Base-by-base conservation (phyloP, 2,797 vertebrate genomes). In the Phrynocephalus forsythii region DNA sequence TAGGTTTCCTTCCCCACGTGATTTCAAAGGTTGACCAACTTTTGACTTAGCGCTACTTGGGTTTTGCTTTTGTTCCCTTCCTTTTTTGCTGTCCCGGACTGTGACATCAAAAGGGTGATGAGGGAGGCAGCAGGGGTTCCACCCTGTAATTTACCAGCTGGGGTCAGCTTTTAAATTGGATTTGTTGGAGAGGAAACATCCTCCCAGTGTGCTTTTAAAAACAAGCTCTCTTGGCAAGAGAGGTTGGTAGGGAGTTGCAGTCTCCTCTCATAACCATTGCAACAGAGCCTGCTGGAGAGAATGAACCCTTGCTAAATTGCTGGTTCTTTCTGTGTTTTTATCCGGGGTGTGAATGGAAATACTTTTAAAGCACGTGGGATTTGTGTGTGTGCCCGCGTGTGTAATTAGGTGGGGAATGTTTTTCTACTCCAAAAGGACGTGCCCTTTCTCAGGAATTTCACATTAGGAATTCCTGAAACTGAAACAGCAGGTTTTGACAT, bases 391-490 rank as follows among this genome's bases (percentile, higher is more conserved):
- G 76, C 56, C 5, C 9, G 8, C n/a, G 30, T 38, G 30, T 73
- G 30, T 73, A 33, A 33, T 8, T 9, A 4, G 13, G 8, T 8
- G 2, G 38, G 6, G 8, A 16, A 3, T 38, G 24, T 81, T 33
- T 63, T 78, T 71, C 63, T 68, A 26, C 56, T 66, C n/a, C 20
- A 30, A 67, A 52, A 18, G 86, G 92, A 88, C 66, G 10, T 91
- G 91, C 78, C 91, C 92, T 89, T 93, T 91, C 92, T 92, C 20
- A 68, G 83, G 78, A 76, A 85, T 88, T 81, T 80, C 7, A 56
- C 6, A 10, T 22, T 33, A 9, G 38, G 68, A 22, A 84, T 80
- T 85, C 68, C 75, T 33, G 75, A 79, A 84, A 83, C 69, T 67
- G n/a, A 84, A 81, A 80, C 15, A 10, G 72, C 87, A 56, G 71